These are phyloP conservation scores for Origma solitaria DNA, from an alignment of 2,113 vertebrate genomes.

Conservation along the genomic window DNA sequence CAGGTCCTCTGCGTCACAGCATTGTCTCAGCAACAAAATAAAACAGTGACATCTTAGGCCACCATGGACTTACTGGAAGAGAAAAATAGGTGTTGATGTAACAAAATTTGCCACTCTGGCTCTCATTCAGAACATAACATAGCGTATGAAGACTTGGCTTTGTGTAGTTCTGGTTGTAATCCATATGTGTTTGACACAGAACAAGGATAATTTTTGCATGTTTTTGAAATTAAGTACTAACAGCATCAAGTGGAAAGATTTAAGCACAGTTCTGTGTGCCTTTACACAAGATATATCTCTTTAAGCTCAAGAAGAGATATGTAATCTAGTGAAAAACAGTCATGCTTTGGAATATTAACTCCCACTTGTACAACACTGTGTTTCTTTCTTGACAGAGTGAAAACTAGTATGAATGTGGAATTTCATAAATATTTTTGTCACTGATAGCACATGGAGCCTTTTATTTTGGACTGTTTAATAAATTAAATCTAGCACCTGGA, in stretches of 20 bases:
- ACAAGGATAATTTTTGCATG: background rate
- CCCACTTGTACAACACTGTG: background rate
- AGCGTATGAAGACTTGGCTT: background rate
- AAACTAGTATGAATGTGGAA: background rate
- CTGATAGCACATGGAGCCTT: background rate
- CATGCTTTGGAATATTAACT: background rate
- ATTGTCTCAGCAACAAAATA: background rate
- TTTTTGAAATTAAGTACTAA: background rate
- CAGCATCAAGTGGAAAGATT: background rate
- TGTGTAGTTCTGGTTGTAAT: background rate
- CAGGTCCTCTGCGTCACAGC: background rate
- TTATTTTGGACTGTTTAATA: background rate
- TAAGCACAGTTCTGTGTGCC: background rate
- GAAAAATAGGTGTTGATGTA: background rate
- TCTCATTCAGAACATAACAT: background rate
- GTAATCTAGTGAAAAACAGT: background rate
- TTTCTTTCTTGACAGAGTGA: background rate
- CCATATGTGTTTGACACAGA: background rate
- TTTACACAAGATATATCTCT: background rate
- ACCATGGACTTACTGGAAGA: background rate
- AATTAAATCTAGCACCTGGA: background rate
- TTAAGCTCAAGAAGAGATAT: background rate
- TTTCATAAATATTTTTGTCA: background rate
- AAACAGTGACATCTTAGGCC: background rate
- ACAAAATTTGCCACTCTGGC: background rate